phyloP scores from a whole-genome alignment of 2,113 vertebrate genomes.

The Chionodraco myersi region DNA sequence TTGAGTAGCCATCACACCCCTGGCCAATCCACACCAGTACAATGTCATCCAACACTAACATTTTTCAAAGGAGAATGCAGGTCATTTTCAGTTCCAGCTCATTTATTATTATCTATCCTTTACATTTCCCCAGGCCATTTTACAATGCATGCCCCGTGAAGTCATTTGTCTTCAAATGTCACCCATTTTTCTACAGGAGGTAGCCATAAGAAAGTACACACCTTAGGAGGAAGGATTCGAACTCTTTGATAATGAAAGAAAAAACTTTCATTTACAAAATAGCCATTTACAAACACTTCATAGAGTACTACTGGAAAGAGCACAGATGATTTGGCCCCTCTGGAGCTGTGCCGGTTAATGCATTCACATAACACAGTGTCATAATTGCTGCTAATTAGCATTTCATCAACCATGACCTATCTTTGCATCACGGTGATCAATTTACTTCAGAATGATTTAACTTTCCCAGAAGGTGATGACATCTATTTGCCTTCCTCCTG shows the following conservation, averaged over 20 bases:
- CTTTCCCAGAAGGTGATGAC: neutral
- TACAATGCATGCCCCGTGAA: conserved; percentile 47
- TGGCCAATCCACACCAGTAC: conserved; percentile 54
- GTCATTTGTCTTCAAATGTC: conserved; percentile 56
- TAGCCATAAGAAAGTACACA: conserved; percentile 26
- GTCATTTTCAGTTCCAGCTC: conserved; percentile 50
- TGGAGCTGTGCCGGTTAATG: neutral
- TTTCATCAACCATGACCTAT: neutral
- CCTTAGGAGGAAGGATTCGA: conserved; percentile 19
- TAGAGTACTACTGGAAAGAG: neutral
- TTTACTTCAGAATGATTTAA: conserved; percentile 9
- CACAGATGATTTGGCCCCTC: neutral
- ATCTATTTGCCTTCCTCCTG: conserved; percentile 13
- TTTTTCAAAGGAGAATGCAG: conserved; percentile 52
- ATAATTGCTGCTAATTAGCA: conserved; percentile 8
- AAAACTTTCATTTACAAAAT: neutral
- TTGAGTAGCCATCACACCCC: conserved; percentile 61
- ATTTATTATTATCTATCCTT: conserved; percentile 50
- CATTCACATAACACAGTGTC: neutral
- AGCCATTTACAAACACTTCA: neutral
- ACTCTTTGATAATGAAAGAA: conserved; percentile 24
- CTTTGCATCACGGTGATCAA: neutral
- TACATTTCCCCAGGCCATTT: conserved; percentile 52
- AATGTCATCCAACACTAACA: conserved; percentile 70
- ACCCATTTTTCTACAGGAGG: conserved; percentile 61